A percentile compares a stretch with the other conserved stretches of the same genome.
Evolutionary conservation across 1,140 invertebrate species (phyloP).

Genomic region (Drosophila mauritiana): DNA sequence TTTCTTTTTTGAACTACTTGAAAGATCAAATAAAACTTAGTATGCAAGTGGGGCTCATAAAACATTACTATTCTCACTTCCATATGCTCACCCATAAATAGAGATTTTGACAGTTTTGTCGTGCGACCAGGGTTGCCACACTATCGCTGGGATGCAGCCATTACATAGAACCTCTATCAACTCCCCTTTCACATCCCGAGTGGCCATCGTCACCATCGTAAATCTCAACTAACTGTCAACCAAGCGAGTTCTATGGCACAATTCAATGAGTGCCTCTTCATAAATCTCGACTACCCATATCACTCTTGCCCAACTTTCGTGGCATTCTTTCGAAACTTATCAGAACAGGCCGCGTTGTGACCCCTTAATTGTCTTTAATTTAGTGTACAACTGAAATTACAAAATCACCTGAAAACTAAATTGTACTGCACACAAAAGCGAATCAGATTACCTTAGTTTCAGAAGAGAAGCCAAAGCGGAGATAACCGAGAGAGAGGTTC

Average conservation of each 20-base stretch:
- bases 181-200: constrained; percentile 21
- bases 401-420: constrained; percentile 60
- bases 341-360: constrained; percentile 20
- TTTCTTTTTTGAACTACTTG: too few species aligned
- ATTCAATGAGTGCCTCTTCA: constrained; percentile 74
- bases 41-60: neutral
- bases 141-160: constrained; percentile 41
- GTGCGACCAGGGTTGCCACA: constrained; percentile 7
- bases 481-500: constrained; percentile 20
- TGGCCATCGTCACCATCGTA: constrained; percentile 52
- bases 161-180: constrained; percentile 25
- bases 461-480: constrained; percentile 8
- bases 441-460: constrained; percentile 37
- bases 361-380: constrained; percentile 71
- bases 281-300: constrained; percentile 58
- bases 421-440: constrained; percentile 26
- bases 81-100: constrained; percentile 15
- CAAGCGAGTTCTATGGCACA: constrained; percentile 68
- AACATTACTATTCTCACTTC: neutral
- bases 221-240: constrained; percentile 78
- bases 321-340: constrained; percentile 13
- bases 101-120: constrained; percentile 3
- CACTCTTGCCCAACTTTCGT: constrained; percentile 22
- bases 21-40: too few species aligned
- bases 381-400: constrained; percentile 75